A percentile compares a stretch with the other conserved stretches of the same genome.
Evolutionary conservation across 30 jellyfish, hydroid and myxozoan species (phyloP).

Genomic region (Mastigias papua): DNA sequence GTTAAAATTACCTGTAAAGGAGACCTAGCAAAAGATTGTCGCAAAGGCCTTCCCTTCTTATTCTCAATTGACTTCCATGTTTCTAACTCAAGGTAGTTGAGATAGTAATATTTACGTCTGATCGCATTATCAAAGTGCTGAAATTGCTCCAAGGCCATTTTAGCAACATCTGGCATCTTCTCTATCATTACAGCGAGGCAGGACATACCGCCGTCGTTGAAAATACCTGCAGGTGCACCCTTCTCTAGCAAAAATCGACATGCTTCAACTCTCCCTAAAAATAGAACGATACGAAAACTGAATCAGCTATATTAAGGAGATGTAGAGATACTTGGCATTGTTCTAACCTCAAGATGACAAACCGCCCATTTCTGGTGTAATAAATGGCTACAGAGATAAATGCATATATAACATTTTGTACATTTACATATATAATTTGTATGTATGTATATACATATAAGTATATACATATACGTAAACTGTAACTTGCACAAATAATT

Average conservation of each 20-base stretch:
- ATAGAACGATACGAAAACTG: neutral
- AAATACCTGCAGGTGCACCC: conserved; percentile 98
- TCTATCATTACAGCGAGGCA: conserved; percentile 78
- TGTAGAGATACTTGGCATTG: neutral
- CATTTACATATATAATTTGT: too few species aligned
- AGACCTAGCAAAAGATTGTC: conserved; percentile 81
- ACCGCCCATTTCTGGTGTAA: too few species aligned
- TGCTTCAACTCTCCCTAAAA: conserved; percentile 86
- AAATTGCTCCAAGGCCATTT: conserved; percentile 88
- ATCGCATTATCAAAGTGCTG: conserved; percentile 73
- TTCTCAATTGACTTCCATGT: conserved; percentile 63
- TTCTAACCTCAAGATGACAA: too few species aligned
- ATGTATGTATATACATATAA: too few species aligned
- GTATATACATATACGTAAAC: too few species aligned
- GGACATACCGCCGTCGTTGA: conserved; percentile 88
- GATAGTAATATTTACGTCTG: conserved; percentile 71
- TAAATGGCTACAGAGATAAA: too few species aligned
- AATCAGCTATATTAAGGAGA: neutral
- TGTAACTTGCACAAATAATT: too few species aligned
- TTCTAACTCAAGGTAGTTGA: conserved; percentile 76
- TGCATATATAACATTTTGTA: too few species aligned
- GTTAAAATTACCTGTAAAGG: conserved; percentile 70
- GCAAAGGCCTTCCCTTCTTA: conserved; percentile 65
- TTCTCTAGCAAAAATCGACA: conserved; percentile 73
- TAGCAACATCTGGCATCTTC: conserved; percentile 99